A percentile compares a stretch with the other conserved stretches of the same genome.
Conservation (phyloP, 2,797 vertebrate species). For the Sebastes reedi region DNA sequence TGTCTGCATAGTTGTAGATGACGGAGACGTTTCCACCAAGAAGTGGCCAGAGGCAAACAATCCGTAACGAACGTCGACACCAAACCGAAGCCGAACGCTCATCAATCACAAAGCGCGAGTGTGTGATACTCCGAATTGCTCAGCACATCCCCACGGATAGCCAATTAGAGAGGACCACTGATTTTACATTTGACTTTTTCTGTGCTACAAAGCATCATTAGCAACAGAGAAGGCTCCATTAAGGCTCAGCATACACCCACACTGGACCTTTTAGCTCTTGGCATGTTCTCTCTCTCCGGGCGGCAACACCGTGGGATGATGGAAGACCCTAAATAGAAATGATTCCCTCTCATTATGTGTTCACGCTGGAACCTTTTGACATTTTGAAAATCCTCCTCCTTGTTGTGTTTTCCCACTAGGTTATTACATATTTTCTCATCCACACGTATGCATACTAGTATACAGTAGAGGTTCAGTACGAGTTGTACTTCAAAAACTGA, state of each 20-base stretch:
- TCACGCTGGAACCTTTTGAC: slow-evolving; percentile 48
- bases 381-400: slow-evolving; percentile 28
- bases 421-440: not conserved
- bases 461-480: not conserved
- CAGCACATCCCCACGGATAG: slow-evolving; percentile 41
- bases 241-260: slow-evolving; percentile 57
- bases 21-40: not conserved
- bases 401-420: not conserved
- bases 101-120: slow-evolving; percentile 25
- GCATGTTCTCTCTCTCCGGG: slow-evolving; percentile 46
- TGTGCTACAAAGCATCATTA: slow-evolving; percentile 74
- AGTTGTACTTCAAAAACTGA: not conserved
- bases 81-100: not conserved
- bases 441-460: not conserved
- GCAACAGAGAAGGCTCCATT: slow-evolving; percentile 42
- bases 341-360: slow-evolving; percentile 49
- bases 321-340: slow-evolving; percentile 59
- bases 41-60: not conserved
- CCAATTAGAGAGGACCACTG: slow-evolving; percentile 70
- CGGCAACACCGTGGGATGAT: slow-evolving; percentile 57
- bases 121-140: not conserved
- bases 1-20: not conserved
- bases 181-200: slow-evolving; percentile 71
- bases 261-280: slow-evolving; percentile 66
- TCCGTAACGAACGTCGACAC: slow-evolving; percentile 1